Base-by-base conservation (phyloP, 2,797 vertebrate species). In the Ciconia nigra region DNA sequence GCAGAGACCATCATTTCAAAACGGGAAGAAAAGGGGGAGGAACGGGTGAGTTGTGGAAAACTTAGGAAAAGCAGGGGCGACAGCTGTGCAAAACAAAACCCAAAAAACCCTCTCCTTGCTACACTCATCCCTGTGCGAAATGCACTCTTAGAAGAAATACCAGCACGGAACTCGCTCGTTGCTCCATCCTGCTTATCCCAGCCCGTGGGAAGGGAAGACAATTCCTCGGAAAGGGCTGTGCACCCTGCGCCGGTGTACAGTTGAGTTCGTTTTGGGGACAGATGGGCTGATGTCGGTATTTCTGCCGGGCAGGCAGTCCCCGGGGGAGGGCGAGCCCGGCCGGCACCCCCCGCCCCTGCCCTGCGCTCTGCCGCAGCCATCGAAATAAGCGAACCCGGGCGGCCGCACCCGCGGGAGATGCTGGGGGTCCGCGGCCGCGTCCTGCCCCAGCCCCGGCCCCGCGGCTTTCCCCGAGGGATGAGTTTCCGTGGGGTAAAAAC, bases 31-130 rank as follows among this genome's bases (percentile, higher is more conserved):
- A 85, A 72, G 9, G 17, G 58, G 15, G 24, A 66, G 47, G 39
- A 67, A 39, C 1, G 31, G 19, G 22, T 2, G 41, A 37, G 44
- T n/a, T 4, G 26, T 7, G 5, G 41, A 62, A 70, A 94, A 67
- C 29, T 16, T 4, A 2, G 35, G 49, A 13, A 44, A 87, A 81
- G 3, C 28, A 17, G 19, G 5, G 37, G 26, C 0, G 1, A 31
- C 11, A 39, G 26, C 9, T 25, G 17, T 13, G 44, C 20, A 10
- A 31, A 7, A 39, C 37, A 24, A 19, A 51, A 19, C 4, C 11
- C 11, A 22, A 39, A 39, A 39, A 10, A 25, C 2, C 17, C 3
- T 55, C 35, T 44, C 58, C 20, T 21, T 15, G 4, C 11, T 39
- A 5, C 44, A 2, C 21, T 54, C 16, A 7, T 7, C 17, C 37